Percentiles rank a stretch among this genome's conserved stretches.
Conservation (phyloP, 1,140 invertebrate species). For the Caerostris darwini region DNA sequence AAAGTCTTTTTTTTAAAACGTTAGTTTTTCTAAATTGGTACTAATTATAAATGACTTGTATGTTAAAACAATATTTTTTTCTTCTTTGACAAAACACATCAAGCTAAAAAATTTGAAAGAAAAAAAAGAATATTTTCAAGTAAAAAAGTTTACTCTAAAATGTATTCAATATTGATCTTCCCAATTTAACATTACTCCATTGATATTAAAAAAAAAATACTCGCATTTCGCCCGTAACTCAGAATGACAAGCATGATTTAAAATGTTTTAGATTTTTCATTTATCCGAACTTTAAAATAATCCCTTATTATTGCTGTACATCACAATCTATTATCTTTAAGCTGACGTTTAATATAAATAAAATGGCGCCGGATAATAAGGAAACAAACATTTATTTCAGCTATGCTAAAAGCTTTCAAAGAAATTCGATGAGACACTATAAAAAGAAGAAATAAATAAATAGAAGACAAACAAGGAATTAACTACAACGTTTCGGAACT, state of each 20-base stretch:
- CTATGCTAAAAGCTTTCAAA: neutral
- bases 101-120: too few relatives aligned
- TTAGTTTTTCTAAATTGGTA: too few relatives aligned
- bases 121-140: neutral
- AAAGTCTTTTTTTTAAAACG: too few relatives aligned
- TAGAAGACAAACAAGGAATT: neutral
- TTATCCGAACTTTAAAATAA: neutral
- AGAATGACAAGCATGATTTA: neutral
- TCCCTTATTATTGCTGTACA: neutral
- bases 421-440: neutral
- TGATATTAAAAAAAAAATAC: neutral
- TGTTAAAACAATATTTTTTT: too few relatives aligned
- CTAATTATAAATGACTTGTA: too few relatives aligned
- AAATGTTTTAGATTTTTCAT: neutral
- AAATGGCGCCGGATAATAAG: neutral
- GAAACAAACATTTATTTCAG: neutral
- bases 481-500: neutral
- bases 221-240: neutral
- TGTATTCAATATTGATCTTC: neutral
- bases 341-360: neutral
- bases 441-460: neutral
- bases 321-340: neutral
- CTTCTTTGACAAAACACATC: too few relatives aligned
- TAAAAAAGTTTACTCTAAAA: neutral
- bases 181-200: neutral